Conservation (phyloP, 2,797 vertebrate genomes). For the Helostoma temminkii region DNA sequence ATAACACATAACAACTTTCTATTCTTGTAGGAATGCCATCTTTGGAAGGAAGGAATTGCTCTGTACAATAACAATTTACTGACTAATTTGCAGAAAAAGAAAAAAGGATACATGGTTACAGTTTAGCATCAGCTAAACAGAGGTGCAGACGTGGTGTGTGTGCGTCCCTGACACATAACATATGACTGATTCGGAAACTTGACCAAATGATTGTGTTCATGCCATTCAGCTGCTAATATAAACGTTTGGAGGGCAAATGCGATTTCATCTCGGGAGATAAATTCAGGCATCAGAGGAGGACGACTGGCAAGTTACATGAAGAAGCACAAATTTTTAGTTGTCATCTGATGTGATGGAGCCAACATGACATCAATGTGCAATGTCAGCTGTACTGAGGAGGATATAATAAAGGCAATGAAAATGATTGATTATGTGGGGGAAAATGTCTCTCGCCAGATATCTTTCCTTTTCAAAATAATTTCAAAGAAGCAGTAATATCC, state of each 20-base stretch:
- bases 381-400: slow-evolving; percentile 37
- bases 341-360: slow-evolving; percentile 58
- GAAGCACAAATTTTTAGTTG: slow-evolving; percentile 49
- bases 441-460: slow-evolving; percentile 47
- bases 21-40: neutral
- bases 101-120: neutral
- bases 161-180: slow-evolving; percentile 24
- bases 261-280: slow-evolving; percentile 56
- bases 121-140: slow-evolving; percentile 5
- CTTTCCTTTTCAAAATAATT: slow-evolving; percentile 35
- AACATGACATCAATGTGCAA: slow-evolving; percentile 55
- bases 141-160: neutral
- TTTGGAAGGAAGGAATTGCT: neutral
- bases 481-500: slow-evolving; percentile 48
- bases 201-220: slow-evolving; percentile 49
- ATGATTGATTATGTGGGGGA: slow-evolving; percentile 58
- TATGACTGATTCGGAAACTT: slow-evolving; percentile 25
- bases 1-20: neutral
- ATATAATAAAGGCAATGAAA: slow-evolving; percentile 50
- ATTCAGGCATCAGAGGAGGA: slow-evolving; percentile 33
- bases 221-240: slow-evolving; percentile 56
- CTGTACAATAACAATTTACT: neutral
- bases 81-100: neutral
- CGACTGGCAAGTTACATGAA: slow-evolving; percentile 53
- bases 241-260: slow-evolving; percentile 67